Evolutionary conservation across 2,113 vertebrate genomes (phyloP).

Genomic region (Apodemus speciosus): DNA sequence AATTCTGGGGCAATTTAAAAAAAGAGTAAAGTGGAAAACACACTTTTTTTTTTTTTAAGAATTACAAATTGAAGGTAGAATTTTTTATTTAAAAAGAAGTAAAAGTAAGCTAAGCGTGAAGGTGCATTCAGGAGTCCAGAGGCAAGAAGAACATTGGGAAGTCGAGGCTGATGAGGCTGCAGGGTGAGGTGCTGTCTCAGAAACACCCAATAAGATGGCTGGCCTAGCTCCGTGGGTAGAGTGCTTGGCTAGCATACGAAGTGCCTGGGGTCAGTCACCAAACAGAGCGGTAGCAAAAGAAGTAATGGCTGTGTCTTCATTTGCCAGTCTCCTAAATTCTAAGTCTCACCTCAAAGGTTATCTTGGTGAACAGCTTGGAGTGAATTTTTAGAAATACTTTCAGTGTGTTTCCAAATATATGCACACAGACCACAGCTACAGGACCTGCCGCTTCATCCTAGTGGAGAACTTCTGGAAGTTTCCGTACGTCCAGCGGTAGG

Average conservation of each 20-base stretch:
- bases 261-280: not conserved
- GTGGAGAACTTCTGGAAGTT: not conserved
- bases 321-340: not conserved
- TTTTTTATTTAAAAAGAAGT: not conserved
- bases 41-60: not conserved
- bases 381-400: not conserved
- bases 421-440: not conserved
- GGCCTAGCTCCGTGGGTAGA: not conserved
- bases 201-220: not conserved
- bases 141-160: not conserved
- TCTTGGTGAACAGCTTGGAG: not conserved
- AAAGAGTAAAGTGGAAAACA: not conserved
- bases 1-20: not conserved
- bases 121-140: not conserved
- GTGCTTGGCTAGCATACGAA: too few species aligned
- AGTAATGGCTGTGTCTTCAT: not conserved
- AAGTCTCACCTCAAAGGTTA: not conserved
- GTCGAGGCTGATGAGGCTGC: too few species aligned
- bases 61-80: not conserved
- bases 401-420: not conserved
- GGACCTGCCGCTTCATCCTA: not conserved
- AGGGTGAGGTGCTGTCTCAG: not conserved
- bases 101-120: not conserved
- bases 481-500: not conserved
- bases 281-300: not conserved